A percentile compares a stretch with the other conserved stretches of the same genome.
These are phyloP conservation scores for Alitta virens DNA, from an alignment of 2,888 invertebrate species.

Conservation along the genomic window DNA sequence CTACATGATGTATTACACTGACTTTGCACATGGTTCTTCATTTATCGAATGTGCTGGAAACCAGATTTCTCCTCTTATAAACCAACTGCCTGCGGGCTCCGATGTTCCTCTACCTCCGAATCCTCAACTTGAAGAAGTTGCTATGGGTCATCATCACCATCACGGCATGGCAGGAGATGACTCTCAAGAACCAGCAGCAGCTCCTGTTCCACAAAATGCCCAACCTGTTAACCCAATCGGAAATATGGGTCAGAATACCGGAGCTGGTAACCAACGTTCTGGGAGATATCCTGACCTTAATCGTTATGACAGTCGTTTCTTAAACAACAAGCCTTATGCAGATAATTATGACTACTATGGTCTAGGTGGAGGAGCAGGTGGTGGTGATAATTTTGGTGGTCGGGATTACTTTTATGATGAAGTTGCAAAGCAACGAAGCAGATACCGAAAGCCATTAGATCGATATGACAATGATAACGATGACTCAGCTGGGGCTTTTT, in stretches of 20 bases:
- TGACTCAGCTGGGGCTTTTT: constrained; percentile 10
- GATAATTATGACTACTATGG: neutral
- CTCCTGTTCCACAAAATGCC: no score
- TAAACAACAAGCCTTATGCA: neutral
- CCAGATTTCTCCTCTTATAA: constrained; percentile 35
- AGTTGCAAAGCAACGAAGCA: constrained; percentile 22
- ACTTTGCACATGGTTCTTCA: constrained; percentile 28
- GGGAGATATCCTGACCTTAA: neutral
- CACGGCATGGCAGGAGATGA: neutral
- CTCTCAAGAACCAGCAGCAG: neutral
- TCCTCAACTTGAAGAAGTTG: constrained; percentile 48
- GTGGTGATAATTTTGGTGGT: constrained; percentile 1
- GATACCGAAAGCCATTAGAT: constrained; percentile 10
- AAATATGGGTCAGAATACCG: neutral
- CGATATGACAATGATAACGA: neutral
- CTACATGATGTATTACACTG: constrained; percentile 57
- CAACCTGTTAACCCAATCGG: no score
- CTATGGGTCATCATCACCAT: constrained; percentile 35
- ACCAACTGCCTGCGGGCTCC: constrained; percentile 53
- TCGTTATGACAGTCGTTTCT: neutral
- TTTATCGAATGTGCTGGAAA: constrained; percentile 37
- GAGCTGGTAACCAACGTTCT: neutral
- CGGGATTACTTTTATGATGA: constrained; percentile 23
- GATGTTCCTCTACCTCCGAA: constrained; percentile 60
- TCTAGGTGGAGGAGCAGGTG: neutral